Conservation (phyloP, 1,140 invertebrate species). For the Drosophila jambulina region DNA sequence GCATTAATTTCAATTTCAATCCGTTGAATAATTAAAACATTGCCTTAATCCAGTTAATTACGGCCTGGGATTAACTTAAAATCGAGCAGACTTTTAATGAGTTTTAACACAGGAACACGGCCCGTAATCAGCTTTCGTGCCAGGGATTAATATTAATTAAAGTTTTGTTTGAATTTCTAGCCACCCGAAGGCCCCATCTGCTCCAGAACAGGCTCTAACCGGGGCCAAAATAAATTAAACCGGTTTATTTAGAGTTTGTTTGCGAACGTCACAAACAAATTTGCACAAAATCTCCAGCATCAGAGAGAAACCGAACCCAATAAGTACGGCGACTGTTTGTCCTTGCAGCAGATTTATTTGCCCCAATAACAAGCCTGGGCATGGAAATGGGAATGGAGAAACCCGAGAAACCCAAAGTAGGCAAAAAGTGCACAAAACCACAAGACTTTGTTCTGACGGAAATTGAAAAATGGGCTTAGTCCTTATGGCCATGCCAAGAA, state of each 20-base stretch:
- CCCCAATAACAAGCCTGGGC: slow-evolving; percentile 26
- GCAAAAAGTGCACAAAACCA: slow-evolving; percentile 37
- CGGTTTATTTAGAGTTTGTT: slow-evolving; percentile 20
- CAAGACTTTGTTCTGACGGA: slow-evolving; percentile 65
- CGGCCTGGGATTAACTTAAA: slow-evolving; percentile 41
- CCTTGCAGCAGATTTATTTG: slow-evolving; percentile 48
- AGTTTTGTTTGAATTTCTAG: slow-evolving; percentile 69
- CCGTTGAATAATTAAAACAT: slow-evolving; percentile 13
- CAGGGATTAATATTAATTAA: slow-evolving; percentile 73
- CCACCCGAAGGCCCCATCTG: slow-evolving; percentile 9
- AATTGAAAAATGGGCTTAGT: slow-evolving; percentile 78
- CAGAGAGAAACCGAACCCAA: slow-evolving; percentile 21
- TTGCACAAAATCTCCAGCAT: slow-evolving; percentile 14
- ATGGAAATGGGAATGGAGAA: slow-evolving; percentile 10
- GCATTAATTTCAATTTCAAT: slow-evolving; percentile 31
- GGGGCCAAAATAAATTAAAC: slow-evolving; percentile 19
- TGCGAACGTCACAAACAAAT: slow-evolving; percentile 24
- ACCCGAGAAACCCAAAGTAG: slow-evolving; percentile 14
- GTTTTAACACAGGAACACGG: slow-evolving; percentile 31
- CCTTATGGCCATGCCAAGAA: slow-evolving; percentile 40
- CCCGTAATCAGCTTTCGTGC: slow-evolving; percentile 49
- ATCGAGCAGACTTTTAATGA: slow-evolving; percentile 63
- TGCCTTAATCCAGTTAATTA: slow-evolving; percentile 47
- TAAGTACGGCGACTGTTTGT: slow-evolving; percentile 31
- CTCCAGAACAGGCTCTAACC: not conserved